Evolutionary conservation across 2,888 invertebrate genomes (phyloP).

Genomic region (Malthinus seriepunctatus): DNA sequence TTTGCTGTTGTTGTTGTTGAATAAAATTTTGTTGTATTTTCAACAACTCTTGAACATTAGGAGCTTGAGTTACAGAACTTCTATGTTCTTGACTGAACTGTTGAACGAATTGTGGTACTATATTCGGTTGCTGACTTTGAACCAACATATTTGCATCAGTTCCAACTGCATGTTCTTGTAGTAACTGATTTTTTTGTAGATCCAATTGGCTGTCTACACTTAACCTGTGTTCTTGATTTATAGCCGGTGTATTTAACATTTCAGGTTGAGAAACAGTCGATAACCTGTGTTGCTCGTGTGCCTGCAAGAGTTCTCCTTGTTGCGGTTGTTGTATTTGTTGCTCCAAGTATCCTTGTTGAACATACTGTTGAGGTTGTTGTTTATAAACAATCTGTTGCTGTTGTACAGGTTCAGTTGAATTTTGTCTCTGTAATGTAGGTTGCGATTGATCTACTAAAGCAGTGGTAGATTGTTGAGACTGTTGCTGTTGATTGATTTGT

Average conservation of each 20-base stretch:
- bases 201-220: conserved; percentile 52
- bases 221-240: conserved; percentile 37
- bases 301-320: conserved; percentile 42
- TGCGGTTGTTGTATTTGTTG: conserved; percentile 43
- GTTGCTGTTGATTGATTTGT: conserved; percentile 11
- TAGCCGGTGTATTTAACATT: conserved; percentile 37
- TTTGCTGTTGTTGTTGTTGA: conserved; percentile 1
- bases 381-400: conserved; percentile 42
- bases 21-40: conserved; percentile 14
- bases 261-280: conserved; percentile 52
- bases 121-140: neutral
- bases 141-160: conserved; percentile 9
- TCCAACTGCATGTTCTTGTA: conserved; percentile 34
- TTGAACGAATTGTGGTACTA: conserved; percentile 12
- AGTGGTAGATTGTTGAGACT: conserved; percentile 27
- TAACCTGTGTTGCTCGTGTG: conserved; percentile 47
- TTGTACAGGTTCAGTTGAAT: conserved; percentile 34
- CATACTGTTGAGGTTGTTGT: conserved; percentile 50
- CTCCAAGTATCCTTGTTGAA: conserved; percentile 28
- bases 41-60: conserved; percentile 36
- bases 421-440: conserved; percentile 39
- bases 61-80: conserved; percentile 36
- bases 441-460: conserved; percentile 48
- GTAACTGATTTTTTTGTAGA: conserved; percentile 42
- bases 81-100: conserved; percentile 28